Percentiles rank a stretch among this genome's conserved stretches.
phyloP scores from a whole-genome alignment of 2,113 vertebrate species.

The Uria aalge region DNA sequence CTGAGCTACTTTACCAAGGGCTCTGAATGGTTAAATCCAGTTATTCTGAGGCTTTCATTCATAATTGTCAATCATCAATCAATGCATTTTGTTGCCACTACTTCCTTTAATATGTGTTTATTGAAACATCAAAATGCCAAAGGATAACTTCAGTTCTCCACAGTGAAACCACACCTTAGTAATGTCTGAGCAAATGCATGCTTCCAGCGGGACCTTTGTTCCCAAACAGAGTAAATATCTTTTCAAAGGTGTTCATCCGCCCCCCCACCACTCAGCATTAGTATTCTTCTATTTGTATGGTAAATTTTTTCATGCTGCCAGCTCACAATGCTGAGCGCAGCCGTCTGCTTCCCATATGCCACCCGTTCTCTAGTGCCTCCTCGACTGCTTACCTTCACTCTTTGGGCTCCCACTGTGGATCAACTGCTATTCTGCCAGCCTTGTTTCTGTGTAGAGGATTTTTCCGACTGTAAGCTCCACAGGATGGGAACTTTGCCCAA shows the following conservation, averaged over 20 bases:
- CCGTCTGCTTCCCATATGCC: constrained; percentile 56
- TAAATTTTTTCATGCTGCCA: not conserved
- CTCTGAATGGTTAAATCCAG: not conserved
- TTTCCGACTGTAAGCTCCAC: not conserved
- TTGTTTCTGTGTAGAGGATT: not conserved
- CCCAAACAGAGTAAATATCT: not conserved
- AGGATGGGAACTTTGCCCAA: not conserved
- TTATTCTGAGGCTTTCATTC: not conserved
- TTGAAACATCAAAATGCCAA: not conserved
- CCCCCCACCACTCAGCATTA: not conserved
- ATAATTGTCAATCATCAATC: not conserved
- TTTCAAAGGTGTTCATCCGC: not conserved
- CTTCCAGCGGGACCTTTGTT: not conserved
- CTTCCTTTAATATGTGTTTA: not conserved
- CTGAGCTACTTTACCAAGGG: not conserved
- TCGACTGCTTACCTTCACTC: constrained; percentile 15
- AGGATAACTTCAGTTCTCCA: not conserved
- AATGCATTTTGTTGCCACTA: not conserved
- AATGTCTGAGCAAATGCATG: not conserved
- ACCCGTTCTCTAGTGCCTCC: constrained; percentile 25
- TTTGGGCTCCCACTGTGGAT: not conserved
- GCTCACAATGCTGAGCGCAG: not conserved
- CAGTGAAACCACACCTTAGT: not conserved
- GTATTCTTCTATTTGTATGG: not conserved
- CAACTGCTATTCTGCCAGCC: constrained; percentile 16